Percentiles rank a stretch among this genome's conserved stretches.
Evolutionary conservation across 2,113 vertebrate genomes (phyloP).

Genomic region (Hyperopisus bebe): DNA sequence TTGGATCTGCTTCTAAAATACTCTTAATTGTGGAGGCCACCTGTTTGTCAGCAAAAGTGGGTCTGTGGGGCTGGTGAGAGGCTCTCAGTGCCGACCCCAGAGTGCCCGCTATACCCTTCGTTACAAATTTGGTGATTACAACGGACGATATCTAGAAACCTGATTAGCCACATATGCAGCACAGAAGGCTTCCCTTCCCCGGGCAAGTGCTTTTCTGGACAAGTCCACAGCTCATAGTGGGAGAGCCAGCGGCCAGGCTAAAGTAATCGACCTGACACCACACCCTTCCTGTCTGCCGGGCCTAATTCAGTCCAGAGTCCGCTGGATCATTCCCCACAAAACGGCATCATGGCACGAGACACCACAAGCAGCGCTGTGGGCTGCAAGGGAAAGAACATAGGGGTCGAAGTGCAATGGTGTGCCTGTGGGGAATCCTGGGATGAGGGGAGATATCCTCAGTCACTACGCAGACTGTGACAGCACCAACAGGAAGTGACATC

Average conservation of each 20-base stretch:
- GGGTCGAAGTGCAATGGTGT: background rate
- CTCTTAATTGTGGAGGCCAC: background rate
- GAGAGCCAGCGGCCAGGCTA: too few relatives aligned
- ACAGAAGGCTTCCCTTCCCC: background rate
- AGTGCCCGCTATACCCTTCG: background rate
- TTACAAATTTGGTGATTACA: background rate
- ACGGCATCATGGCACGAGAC: background rate
- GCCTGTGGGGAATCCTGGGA: slow-evolving; percentile 1
- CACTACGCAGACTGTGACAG: background rate
- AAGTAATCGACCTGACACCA: background rate
- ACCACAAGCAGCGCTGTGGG: background rate
- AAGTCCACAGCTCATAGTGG: background rate
- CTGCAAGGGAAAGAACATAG: background rate
- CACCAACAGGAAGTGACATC: slow-evolving; percentile 5
- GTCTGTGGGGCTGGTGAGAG: background rate
- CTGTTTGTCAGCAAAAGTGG: background rate
- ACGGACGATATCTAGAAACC: background rate
- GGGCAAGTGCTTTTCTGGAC: too few relatives aligned
- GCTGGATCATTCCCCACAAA: background rate
- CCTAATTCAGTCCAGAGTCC: slow-evolving; percentile 1
- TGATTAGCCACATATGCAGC: background rate
- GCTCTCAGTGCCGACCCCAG: background rate
- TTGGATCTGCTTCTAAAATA: background rate
- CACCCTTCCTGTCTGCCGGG: background rate
- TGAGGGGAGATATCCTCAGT: background rate